phyloP scores from a whole-genome alignment of 2,888 invertebrate species.

The Octonoba sinensis region DNA sequence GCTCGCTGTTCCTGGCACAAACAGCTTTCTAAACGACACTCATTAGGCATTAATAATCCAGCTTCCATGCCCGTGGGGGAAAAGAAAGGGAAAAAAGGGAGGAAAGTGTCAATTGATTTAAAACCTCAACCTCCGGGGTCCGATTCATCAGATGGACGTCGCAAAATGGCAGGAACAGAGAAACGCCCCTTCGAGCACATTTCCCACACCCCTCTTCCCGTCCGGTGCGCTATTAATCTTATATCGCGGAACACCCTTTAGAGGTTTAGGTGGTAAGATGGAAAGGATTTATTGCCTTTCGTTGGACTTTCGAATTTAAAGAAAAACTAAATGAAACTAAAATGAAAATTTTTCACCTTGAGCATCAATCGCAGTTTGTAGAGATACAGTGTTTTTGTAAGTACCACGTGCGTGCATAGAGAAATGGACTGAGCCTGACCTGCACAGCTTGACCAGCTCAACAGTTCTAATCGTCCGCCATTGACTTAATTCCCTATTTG shows the following conservation, averaged over 20 bases:
- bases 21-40: constrained; percentile 2
- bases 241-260: constrained; percentile 20
- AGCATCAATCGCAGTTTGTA: no score
- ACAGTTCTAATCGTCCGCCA: no score
- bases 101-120: constrained; percentile 58
- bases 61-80: not conserved
- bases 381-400: no score
- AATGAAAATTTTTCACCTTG: no score
- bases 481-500: no score
- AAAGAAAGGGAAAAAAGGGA: constrained; percentile 6
- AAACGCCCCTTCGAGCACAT: constrained; percentile 21
- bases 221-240: constrained; percentile 37
- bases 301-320: no score
- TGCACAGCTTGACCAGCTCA: no score
- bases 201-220: constrained; percentile 16
- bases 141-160: constrained; percentile 48
- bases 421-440: no score
- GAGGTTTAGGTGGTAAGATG: not conserved
- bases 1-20: no score
- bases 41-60: constrained; percentile 34
- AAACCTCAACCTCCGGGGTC: constrained; percentile 42
- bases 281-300: no score
- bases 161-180: constrained; percentile 14
- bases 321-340: no score
- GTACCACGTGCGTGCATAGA: no score